Percentiles rank a stretch among this genome's conserved stretches.
phyloP scores from a whole-genome alignment of 2,113 vertebrate species.

The Alaudala cheleensis region DNA sequence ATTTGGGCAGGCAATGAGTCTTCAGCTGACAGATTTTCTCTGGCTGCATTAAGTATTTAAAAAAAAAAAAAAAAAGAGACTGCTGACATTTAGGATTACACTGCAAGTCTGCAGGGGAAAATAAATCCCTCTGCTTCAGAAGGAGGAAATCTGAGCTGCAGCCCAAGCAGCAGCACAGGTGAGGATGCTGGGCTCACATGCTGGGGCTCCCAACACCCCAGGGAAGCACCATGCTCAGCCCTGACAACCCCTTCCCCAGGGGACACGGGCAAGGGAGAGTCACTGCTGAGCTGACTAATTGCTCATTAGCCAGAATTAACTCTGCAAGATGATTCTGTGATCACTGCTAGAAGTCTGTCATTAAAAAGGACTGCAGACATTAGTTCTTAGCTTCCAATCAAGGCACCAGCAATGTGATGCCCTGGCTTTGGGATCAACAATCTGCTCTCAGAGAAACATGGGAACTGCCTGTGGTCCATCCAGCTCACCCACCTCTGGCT shows the following conservation, averaged over 20 bases:
- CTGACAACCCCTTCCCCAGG: not conserved
- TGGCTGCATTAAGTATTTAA: not conserved
- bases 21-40: not conserved
- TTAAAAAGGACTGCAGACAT: not conserved
- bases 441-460: not conserved
- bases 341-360: not conserved
- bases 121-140: not conserved
- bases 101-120: not conserved
- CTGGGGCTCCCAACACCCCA: not conserved
- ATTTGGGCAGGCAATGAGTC: not conserved
- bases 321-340: slow-evolving; percentile 2
- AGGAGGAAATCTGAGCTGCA: not conserved
- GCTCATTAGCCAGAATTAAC: slow-evolving; percentile 36
- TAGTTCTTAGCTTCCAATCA: not conserved
- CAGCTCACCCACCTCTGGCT: not conserved
- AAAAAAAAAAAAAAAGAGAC: not conserved
- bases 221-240: not conserved
- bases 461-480: fast-evolving
- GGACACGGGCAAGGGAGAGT: not conserved
- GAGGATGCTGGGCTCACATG: not conserved
- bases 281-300: not conserved
- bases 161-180: fast-evolving
- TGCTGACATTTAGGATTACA: not conserved
- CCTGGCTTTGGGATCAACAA: not conserved
- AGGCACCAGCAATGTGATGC: not conserved